phyloP scores from a whole-genome alignment of 2,797 vertebrate genomes.

The Silurus lanzhouensis region DNA sequence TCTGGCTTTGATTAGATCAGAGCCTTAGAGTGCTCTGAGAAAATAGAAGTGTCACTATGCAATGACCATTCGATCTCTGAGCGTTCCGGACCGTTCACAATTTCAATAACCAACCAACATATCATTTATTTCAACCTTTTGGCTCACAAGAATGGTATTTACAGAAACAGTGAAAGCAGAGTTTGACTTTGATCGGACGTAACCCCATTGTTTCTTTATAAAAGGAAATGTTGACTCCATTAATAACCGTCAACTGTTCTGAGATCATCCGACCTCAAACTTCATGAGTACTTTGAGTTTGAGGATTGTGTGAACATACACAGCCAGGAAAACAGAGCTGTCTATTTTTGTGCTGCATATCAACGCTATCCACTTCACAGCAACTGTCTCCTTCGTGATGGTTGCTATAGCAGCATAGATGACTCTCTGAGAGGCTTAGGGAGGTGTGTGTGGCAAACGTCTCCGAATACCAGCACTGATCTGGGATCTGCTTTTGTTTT shows the following conservation, averaged over 20 bases:
- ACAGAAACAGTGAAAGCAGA: background rate
- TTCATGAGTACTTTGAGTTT: slow-evolving; percentile 5
- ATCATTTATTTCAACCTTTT: slow-evolving; percentile 13
- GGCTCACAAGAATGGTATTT: background rate
- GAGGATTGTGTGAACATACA: slow-evolving; percentile 24
- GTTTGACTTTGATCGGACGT: too few relatives aligned
- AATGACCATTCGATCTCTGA: slow-evolving; percentile 48
- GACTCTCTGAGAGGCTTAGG: slow-evolving; percentile 40
- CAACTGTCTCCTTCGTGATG: slow-evolving; percentile 40
- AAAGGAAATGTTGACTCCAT: background rate
- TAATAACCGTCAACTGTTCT: background rate
- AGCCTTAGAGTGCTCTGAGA: slow-evolving; percentile 36
- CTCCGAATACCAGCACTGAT: slow-evolving; percentile 19
- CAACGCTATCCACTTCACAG: slow-evolving; percentile 31
- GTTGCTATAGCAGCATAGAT: slow-evolving; percentile 54
- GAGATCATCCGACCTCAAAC: background rate
- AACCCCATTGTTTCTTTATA: background rate
- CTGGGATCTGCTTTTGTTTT: background rate
- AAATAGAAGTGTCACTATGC: slow-evolving; percentile 55
- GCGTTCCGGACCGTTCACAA: slow-evolving; percentile 29
- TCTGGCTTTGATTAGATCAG: slow-evolving; percentile 50
- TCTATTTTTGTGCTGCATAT: slow-evolving; percentile 38
- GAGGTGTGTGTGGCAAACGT: slow-evolving; percentile 32
- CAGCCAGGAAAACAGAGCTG: slow-evolving; percentile 26
- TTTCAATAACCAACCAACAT: slow-evolving; percentile 38